Evolutionary conservation across 1,140 invertebrate species (phyloP).

Genomic region (Augochlora pura): DNA sequence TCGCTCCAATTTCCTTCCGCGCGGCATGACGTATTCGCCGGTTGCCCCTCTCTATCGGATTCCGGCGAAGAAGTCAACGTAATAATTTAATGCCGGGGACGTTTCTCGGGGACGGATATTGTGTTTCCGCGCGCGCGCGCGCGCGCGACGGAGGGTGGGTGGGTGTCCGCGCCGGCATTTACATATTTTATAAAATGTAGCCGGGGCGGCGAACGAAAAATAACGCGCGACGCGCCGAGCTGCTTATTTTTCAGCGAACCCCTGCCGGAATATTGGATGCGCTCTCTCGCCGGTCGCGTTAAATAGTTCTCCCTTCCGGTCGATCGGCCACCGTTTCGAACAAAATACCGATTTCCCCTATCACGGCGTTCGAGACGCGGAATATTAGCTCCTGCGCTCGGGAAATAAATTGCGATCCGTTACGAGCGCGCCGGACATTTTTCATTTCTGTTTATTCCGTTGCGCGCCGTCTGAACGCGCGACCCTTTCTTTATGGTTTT

Average conservation of each 20-base stretch:
- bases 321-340: background rate
- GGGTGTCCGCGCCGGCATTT: background rate
- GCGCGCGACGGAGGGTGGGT: too few relatives aligned
- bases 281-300: background rate
- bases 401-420: too few relatives aligned
- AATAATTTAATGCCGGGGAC: constrained; percentile 25
- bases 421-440: too few relatives aligned
- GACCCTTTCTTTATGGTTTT: too few relatives aligned
- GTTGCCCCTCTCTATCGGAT: constrained; percentile 15
- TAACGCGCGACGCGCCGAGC: background rate
- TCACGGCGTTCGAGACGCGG: too few relatives aligned
- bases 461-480: too few relatives aligned
- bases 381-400: too few relatives aligned
- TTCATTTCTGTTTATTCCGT: too few relatives aligned
- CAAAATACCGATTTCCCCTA: too few relatives aligned
- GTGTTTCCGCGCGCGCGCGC: background rate
- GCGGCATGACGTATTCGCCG: constrained; percentile 9
- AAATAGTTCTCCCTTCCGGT: background rate
- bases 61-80: constrained; percentile 7
- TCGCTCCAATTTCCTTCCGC: constrained; percentile 32
- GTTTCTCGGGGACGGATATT: constrained; percentile 3
- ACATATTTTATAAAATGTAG: constrained; percentile 15
- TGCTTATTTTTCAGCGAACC: background rate
- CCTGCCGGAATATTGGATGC: background rate
- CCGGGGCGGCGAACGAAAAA: background rate